These are phyloP conservation scores for Platycercus adscitus DNA, from an alignment of 2,113 vertebrate species.

Conservation along the genomic window DNA sequence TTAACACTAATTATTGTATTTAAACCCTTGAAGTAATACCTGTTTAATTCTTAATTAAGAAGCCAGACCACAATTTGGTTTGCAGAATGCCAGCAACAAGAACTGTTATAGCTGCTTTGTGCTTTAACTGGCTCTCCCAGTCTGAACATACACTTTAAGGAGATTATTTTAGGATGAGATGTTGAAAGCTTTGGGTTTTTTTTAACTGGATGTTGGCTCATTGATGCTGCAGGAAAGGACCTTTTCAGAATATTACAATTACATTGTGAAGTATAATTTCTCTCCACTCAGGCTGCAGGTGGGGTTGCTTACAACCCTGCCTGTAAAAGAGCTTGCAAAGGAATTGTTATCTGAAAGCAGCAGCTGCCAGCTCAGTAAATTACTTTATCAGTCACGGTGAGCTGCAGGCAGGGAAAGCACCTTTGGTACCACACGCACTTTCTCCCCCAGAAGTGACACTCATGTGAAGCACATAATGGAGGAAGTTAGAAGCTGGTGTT, in stretches of 20 bases:
- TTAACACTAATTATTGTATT: background rate
- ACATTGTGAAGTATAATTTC: constrained; percentile 37
- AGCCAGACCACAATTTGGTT: background rate
- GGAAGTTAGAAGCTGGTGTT: background rate
- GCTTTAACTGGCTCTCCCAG: background rate
- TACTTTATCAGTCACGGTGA: constrained; percentile 61
- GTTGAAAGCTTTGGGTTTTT: background rate
- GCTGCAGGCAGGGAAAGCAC: constrained; percentile 26
- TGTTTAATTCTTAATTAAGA: background rate
- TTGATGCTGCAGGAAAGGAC: constrained; percentile 39
- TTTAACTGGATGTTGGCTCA: constrained; percentile 25
- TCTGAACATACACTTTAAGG: constrained; percentile 8
- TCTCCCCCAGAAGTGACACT: background rate
- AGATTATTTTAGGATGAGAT: constrained; percentile 14
- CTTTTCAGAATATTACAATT: constrained; percentile 48
- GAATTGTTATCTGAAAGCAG: constrained; percentile 42
- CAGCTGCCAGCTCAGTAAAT: constrained; percentile 60
- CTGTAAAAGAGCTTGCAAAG: background rate
- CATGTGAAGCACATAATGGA: background rate
- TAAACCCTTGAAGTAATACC: background rate
- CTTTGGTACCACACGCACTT: background rate
- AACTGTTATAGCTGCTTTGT: background rate
- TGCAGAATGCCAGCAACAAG: background rate
- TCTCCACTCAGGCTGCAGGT: constrained; percentile 25
- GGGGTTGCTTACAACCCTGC: background rate